Conservation (phyloP, 2,888 invertebrate species). For the Thalpophila matura region DNA sequence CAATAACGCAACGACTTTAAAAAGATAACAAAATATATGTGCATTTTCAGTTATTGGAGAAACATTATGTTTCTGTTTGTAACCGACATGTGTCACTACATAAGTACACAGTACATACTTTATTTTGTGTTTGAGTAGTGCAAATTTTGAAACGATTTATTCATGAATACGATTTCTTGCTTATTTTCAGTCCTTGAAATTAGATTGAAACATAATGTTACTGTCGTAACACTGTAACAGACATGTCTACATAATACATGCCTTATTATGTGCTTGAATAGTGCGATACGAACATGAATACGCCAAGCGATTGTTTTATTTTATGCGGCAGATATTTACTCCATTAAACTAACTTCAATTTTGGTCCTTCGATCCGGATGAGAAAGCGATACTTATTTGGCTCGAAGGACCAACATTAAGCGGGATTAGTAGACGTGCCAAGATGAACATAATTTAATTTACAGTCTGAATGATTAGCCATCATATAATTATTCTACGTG, state of each 20-base stretch:
- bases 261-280: not conserved
- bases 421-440: not conserved
- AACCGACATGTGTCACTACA: not conserved
- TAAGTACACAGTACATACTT: not conserved
- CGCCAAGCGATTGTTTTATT: not conserved
- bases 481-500: not conserved
- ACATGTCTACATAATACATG: not conserved
- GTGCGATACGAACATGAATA: not conserved
- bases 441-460: not conserved
- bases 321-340: not conserved
- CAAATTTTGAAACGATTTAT: too few species aligned
- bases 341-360: not conserved
- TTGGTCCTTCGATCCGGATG: not conserved
- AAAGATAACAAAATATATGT: not conserved
- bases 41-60: not conserved
- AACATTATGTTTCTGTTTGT: not conserved
- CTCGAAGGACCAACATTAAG: conserved; percentile 13
- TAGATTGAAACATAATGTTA: conserved; percentile 3
- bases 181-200: not conserved
- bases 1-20: not conserved
- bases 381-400: not conserved
- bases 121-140: not conserved
- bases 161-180: not conserved
- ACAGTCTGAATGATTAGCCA: not conserved
- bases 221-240: not conserved